Evolutionary conservation across 1,140 invertebrate species (phyloP).

Genomic region (Drosophila ananassae): DNA sequence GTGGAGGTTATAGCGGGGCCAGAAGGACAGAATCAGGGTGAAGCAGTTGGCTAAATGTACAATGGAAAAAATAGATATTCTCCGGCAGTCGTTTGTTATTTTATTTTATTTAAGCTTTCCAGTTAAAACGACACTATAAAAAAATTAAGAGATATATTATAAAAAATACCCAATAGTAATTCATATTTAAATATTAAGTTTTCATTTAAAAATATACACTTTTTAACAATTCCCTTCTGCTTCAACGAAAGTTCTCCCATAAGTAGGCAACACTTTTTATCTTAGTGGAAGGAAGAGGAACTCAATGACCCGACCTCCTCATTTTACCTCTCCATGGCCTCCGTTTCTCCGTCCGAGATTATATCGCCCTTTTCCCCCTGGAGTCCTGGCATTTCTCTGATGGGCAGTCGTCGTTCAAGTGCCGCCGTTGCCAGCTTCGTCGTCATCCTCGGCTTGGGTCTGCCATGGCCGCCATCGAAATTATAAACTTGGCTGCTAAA

Average conservation of each 20-base stretch:
- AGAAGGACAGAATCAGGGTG: conserved; percentile 31
- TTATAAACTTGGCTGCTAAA: conserved; percentile 80
- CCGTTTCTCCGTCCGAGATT: conserved; percentile 10
- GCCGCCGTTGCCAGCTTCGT: conserved; percentile 50
- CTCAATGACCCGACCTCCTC: conserved; percentile 1
- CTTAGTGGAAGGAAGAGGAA: background rate
- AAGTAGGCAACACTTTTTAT: background rate
- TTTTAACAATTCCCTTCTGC: too few species aligned
- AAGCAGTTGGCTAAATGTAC: conserved; percentile 59
- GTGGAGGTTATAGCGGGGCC: background rate
- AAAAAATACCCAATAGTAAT: background rate
- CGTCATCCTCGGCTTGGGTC: conserved; percentile 41
- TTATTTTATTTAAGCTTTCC: conserved; percentile 62
- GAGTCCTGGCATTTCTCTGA: conserved; percentile 55
- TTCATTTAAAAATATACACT: too few species aligned
- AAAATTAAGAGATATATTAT: background rate
- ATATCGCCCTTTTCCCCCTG: conserved; percentile 31
- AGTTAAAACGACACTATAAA: conserved; percentile 11
- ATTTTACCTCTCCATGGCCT: conserved; percentile 3
- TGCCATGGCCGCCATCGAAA: conserved; percentile 58
- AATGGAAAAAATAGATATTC: conserved; percentile 64
- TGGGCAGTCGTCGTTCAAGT: conserved; percentile 78
- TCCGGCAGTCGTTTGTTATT: conserved; percentile 63
- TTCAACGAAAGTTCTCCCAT: background rate
- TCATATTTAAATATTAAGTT: background rate